Base-by-base conservation (phyloP, 1,140 invertebrate genomes). In the Drosophila repletoides region DNA sequence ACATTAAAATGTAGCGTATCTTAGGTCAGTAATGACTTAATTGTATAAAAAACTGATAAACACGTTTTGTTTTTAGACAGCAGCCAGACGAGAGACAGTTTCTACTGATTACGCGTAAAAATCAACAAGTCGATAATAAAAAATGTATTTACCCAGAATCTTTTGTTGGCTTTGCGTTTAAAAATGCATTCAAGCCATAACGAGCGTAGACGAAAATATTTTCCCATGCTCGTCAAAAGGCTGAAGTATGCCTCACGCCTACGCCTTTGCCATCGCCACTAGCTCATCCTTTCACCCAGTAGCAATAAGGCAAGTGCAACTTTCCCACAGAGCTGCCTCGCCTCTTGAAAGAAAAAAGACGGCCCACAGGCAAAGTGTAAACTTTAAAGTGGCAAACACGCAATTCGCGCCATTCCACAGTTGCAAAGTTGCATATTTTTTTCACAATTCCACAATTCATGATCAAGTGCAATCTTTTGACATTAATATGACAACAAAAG, bases 381-480 rank as follows among this genome's bases (percentile, higher is more conserved):
- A 52, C 58, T 61, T 64, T 69, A 66, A 84, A 83, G 76, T 83
- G 79, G 79, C 74, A 84, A 84, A 84, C 79, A 83, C 64, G 77
- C 73, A 60, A 33, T 55, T 38, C 10, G 41, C 41, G 41, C 51
- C 22, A 40, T 34, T 33, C 43, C 43, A 14, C 22, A 52, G 38
- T 63, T 61, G 40, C 28, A 38, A 29, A n/a, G n/a, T n/a, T n/a
- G n/a, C 49, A 40, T 38, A n/a, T 40, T 19, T 15, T 34, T 66
- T 45, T 31, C 48, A 19, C 64, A 52, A 36, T 60, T 65, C 49
- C 49, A 71, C 72, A 84, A 86, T 84, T 86, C 80, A 86, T 86
- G 80, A 86, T 86, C 80, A 86, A 86, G 80, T 86, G 80, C 72
- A 86, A 86, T 86, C 72, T 84, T 80, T 76, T 86, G 80, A 86